These are phyloP conservation scores for Rattus rattus DNA, from an alignment of 2,113 vertebrate species.

Conservation along the genomic window DNA sequence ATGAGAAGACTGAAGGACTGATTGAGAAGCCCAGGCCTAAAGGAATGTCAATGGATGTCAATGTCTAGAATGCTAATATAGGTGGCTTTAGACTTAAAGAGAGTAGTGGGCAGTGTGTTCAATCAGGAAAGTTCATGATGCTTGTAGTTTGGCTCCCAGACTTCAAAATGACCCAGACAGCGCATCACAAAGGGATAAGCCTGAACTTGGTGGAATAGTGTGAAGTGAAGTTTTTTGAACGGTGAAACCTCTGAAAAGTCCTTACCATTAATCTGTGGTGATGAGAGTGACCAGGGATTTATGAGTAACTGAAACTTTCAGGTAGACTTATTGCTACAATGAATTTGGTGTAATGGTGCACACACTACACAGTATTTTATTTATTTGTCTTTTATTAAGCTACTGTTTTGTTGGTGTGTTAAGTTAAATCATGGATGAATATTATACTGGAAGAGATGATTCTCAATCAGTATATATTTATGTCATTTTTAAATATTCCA, in stretches of 20 bases:
- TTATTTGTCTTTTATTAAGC: background rate
- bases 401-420: background rate
- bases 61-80: background rate
- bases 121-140: background rate
- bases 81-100: background rate
- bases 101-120: background rate
- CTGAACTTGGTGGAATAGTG: background rate
- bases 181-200: background rate
- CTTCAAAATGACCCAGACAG: background rate
- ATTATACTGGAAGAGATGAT: conserved; percentile 12
- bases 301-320: background rate
- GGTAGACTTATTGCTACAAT: background rate
- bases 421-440: background rate
- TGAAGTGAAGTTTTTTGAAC: background rate
- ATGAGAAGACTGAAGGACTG: background rate
- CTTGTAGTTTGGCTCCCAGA: background rate
- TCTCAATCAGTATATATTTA: background rate
- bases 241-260: background rate
- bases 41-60: background rate
- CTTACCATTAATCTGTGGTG: background rate
- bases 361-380: background rate
- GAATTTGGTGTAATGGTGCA: background rate
- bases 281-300: background rate
- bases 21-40: background rate
- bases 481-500: conserved; percentile 9